Conservation (phyloP, 2,888 invertebrate species). For the Euclidia mi region DNA sequence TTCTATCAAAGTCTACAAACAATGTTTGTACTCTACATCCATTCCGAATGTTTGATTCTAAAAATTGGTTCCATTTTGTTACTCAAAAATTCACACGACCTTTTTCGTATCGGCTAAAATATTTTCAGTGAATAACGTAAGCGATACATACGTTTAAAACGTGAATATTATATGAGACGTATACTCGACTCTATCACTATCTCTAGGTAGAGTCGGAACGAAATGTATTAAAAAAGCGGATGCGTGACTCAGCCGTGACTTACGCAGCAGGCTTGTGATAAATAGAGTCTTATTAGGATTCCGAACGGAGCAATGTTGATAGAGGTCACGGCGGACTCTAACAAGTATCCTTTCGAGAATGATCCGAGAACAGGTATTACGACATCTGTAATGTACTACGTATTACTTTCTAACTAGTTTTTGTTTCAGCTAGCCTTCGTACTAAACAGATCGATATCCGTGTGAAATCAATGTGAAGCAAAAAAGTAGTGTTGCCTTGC, state of each 20-base stretch:
- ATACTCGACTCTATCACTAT: constrained; percentile 24
- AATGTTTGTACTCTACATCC: no score
- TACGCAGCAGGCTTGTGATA: constrained; percentile 44
- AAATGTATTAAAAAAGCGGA: constrained; percentile 45
- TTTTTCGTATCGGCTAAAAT: neutral
- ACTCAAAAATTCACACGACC: no score
- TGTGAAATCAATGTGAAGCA: no score
- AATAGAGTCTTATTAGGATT: constrained; percentile 58
- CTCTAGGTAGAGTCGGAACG: constrained; percentile 22
- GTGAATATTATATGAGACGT: constrained; percentile 46
- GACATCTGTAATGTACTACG: constrained; percentile 11
- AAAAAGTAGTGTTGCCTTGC: no score
- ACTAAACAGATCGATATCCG: no score
- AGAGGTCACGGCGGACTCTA: constrained; percentile 43
- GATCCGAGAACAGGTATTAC: constrained; percentile 35
- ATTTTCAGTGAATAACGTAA: constrained; percentile 1
- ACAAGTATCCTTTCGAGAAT: constrained; percentile 38
- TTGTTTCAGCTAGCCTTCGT: constrained; percentile 1
- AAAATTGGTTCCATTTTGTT: no score
- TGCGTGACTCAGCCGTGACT: constrained; percentile 28
- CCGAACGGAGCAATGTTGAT: constrained; percentile 42
- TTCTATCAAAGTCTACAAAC: no score
- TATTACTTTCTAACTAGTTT: constrained; percentile 6
- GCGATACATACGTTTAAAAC: constrained; percentile 36
- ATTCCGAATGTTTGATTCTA: no score